Evolutionary conservation across 2,797 vertebrate species (phyloP), one percentile per base, ranked within the genome.

Genomic region (Eremophila alpestris): DNA sequence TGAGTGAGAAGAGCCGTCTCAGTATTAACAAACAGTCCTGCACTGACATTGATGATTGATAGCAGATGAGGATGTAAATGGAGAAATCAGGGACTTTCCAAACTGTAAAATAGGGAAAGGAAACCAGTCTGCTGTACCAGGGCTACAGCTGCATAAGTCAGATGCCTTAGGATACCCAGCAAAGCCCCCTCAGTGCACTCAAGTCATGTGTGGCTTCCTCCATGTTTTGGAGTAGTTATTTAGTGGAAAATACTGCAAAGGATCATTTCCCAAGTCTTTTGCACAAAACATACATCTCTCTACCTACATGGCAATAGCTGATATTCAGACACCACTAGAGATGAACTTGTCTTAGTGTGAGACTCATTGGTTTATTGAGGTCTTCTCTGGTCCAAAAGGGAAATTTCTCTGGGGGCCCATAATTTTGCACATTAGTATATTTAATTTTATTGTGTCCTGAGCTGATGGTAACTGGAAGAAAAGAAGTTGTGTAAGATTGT

Each of bases 1-100:
- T 75, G 70, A 84, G 17, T 14, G 69, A 88, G 71, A 84, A 63
- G 67, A 89, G 27, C 1, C 2, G 40, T 83, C 79, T 82, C 74
- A 67, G 1, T 65, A 48, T 75, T 94, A 86, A 55, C 78, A 62
- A 83, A 46, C 71, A 86, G 74, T 65, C 40, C 48, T 55, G 18
- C 41, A 9, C 59, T 7, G 5, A 40, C 34, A 19, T 6, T 68
- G 62, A 16, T 93, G 67, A 60, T 73, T 74, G 74, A 75, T 84
- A 46, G 43, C 49, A 79, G 75, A 73, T 19, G 77, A 81, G 48
- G 89, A 75, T 76, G 64, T 73, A 60, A 80, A 69, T 49, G 49
- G 73, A 87, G 76, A 63, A 93, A 81, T 81, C 1, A 3, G 90
- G 88, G 94, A 73, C 91, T 97, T 97, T 89, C 91, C 87, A 77